Conservation (phyloP, 2,888 invertebrate species). For the Malthinus seriepunctatus region DNA sequence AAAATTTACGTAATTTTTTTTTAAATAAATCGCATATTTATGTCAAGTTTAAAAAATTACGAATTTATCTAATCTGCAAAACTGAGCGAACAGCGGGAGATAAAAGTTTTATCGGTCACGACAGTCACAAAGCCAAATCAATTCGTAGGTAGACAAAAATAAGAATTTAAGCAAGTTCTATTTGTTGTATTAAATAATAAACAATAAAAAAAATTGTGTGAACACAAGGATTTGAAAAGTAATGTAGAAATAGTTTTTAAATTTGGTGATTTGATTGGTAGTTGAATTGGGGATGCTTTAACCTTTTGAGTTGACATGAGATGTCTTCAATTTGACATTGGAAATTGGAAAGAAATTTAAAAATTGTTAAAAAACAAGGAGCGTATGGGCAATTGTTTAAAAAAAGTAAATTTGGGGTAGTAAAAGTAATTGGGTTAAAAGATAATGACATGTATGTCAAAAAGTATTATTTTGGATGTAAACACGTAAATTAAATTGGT, state of each 20-base stretch:
- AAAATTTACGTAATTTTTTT: slow-evolving; percentile 8
- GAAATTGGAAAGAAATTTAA: too few species aligned
- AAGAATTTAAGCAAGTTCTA: not conserved
- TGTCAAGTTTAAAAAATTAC: not conserved
- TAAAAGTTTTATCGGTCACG: slow-evolving; percentile 18
- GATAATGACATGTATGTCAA: slow-evolving; percentile 4
- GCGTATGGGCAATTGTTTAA: too few species aligned
- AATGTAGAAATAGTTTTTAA: not conserved
- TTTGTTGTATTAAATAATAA: not conserved
- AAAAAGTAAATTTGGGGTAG: too few species aligned
- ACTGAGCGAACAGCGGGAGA: not conserved
- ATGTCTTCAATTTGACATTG: too few species aligned
- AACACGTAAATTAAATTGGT: slow-evolving; percentile 10
- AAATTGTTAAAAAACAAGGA: too few species aligned
- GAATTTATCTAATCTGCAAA: slow-evolving; percentile 8
- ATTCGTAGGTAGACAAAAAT: not conserved
- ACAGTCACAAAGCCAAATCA: slow-evolving; percentile 6
- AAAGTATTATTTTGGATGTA: slow-evolving; percentile 10
- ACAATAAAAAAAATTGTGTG: not conserved
- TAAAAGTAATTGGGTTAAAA: not conserved
- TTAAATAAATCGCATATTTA: not conserved
- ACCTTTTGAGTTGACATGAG: too few species aligned
- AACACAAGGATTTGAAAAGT: not conserved
- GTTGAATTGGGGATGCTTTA: too few species aligned
- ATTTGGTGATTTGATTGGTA: too few species aligned